phyloP scores from a whole-genome alignment of 1,140 invertebrate genomes.

The Apis mellifera region Amel_HAv3.1 CM009934.2:5095001-5095500 shows the following conservation, averaged over 20 bases:
- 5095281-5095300: slow-evolving; percentile 33
- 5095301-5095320: slow-evolving; percentile 44
- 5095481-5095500: not conserved
- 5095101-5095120: too few relatives aligned
- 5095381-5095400: slow-evolving; percentile 51
- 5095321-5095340: slow-evolving; percentile 52
- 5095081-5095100: too few relatives aligned
- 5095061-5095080: too few relatives aligned
- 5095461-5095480: not conserved
- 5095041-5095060: too few relatives aligned
- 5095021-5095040: too few relatives aligned
- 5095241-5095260: not conserved
- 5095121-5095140: too few relatives aligned
- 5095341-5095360: slow-evolving; percentile 49
- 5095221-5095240: not conserved
- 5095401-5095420: slow-evolving; percentile 51
- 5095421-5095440: slow-evolving; percentile 17
- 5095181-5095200: too few relatives aligned
- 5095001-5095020: too few relatives aligned
- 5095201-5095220: too few relatives aligned
- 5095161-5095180: too few relatives aligned
- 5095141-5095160: too few relatives aligned
- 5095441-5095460: slow-evolving; percentile 9
- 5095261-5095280: not conserved
- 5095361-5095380: slow-evolving; percentile 56